Evolutionary conservation across 2,113 vertebrate species (phyloP), one percentile per base, ranked within the genome.

Genomic region (Monopterus albus): DNA sequence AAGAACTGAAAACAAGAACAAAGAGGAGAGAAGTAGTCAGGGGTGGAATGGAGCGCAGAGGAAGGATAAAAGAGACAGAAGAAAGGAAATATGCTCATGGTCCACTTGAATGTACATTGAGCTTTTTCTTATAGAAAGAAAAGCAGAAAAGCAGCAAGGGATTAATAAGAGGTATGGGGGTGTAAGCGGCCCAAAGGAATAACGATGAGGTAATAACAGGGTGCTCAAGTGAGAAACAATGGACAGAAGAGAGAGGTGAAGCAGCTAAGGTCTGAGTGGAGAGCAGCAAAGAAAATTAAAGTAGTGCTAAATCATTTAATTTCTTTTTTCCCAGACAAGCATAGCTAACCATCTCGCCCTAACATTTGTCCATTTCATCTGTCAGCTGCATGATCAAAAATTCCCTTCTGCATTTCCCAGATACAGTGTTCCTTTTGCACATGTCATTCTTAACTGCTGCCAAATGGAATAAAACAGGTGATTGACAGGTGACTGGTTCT

Each of bases 41-140:
- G 67, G 49, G 71, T 79, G 72, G 43, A 65, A 50, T 63, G 69
- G 75, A 88, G 77, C 82, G 47, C 47, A 72, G 70, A 76, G 29
- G 17, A 83, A 57, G 76, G 70, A 82, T 88, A 81, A 90, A 90
- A 79, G 77, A 72, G 55, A 52, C 20, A 74, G 58, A 74, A 76
- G 74, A 75, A 83, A 74, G 81, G 53, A 85, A 82, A 81, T 82
- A 80, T 77, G 67, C 80, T 77, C 35, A 18, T 70, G 47, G 81
- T 77, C 87, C 88, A 90, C 90, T 92, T 84, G 77, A 91, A 87
- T 72, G 72, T 89, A 89, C 76, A 87, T 83, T 70, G 79, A 89
- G 84, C 62, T 80, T 87, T 86, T 84, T 78, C 67, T 69, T 87
- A 78, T 87, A 74, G 80, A 83, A 73, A 89, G 75, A 89, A 78